Percentiles rank a stretch among this genome's conserved stretches.
Evolutionary conservation across 2,113 vertebrate genomes (phyloP).

Genomic region (Hemibates koningsi): DNA sequence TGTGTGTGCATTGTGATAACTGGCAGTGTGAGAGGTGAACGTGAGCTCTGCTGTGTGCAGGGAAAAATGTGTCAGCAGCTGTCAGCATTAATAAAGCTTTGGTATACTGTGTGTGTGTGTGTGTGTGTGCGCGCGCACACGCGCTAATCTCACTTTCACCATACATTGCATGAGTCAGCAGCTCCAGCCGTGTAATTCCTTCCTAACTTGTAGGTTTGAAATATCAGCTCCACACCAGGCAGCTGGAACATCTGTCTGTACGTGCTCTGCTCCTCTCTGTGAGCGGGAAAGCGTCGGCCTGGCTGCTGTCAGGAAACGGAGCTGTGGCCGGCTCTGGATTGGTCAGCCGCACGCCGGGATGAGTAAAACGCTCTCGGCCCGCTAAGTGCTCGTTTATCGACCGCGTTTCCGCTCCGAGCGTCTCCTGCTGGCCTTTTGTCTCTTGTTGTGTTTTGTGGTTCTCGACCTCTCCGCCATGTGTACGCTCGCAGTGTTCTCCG

Average conservation of each 20-base stretch:
- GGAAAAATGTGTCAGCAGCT: background rate
- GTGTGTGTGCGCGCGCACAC: accelerated
- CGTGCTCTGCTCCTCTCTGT: background rate
- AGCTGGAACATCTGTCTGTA: background rate
- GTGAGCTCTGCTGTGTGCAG: background rate
- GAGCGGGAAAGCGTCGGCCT: background rate
- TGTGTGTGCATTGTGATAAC: accelerated
- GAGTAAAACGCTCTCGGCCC: background rate
- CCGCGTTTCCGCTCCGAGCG: background rate
- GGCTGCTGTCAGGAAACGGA: accelerated
- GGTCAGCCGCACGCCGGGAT: background rate
- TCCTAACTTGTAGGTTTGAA: background rate
- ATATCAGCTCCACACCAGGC: background rate
- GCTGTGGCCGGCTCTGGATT: background rate
- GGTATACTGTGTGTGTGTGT: background rate
- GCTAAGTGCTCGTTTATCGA: background rate
- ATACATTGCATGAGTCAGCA: background rate
- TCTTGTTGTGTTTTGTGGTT: background rate
- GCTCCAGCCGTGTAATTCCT: background rate
- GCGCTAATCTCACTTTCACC: background rate
- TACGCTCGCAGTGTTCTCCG: accelerated
- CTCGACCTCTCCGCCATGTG: background rate
- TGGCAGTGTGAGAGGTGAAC: background rate
- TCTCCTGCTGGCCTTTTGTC: background rate
- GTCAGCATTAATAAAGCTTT: background rate